These are phyloP conservation scores for Ashinkailepas kermadecensis DNA, from an alignment of 2,888 invertebrate species.

Conservation along the genomic window DNA sequence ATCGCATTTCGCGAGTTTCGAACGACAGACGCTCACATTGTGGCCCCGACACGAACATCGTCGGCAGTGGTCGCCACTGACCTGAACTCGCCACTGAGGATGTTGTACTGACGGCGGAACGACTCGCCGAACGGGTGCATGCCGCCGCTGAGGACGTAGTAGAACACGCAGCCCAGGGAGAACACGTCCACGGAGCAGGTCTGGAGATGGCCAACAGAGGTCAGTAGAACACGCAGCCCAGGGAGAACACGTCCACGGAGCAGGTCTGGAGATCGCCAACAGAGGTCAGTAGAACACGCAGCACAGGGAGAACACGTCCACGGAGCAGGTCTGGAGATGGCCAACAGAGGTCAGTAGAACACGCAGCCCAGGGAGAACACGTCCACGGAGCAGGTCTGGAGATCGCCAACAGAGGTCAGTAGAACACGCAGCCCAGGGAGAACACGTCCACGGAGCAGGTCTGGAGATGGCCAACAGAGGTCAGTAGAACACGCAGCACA, in stretches of 20 bases:
- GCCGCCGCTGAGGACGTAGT: constrained; percentile 84
- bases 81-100: constrained; percentile 50
- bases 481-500: constrained; percentile 96
- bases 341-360: no score
- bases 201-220: constrained; percentile 49
- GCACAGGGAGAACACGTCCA: constrained; percentile 94
- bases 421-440: constrained; percentile 93
- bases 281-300: constrained; percentile 97
- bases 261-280: constrained; percentile 60
- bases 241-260: constrained; percentile 91
- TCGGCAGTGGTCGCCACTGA: constrained; percentile 31
- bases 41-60: no score
- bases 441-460: constrained; percentile 93
- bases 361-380: constrained; percentile 96
- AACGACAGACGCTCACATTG: no score
- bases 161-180: constrained; percentile 93
- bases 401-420: no score
- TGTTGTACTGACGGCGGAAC: constrained; percentile 82
- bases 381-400: constrained; percentile 82
- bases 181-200: constrained; percentile 93
- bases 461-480: constrained; percentile 49
- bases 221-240: constrained; percentile 96
- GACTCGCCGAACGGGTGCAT: constrained; percentile 90
- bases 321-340: constrained; percentile 65
- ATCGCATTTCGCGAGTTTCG: no score